Evolutionary conservation across 2,888 invertebrate species (phyloP).

Genomic region (Eupithecia subumbrata): DNA sequence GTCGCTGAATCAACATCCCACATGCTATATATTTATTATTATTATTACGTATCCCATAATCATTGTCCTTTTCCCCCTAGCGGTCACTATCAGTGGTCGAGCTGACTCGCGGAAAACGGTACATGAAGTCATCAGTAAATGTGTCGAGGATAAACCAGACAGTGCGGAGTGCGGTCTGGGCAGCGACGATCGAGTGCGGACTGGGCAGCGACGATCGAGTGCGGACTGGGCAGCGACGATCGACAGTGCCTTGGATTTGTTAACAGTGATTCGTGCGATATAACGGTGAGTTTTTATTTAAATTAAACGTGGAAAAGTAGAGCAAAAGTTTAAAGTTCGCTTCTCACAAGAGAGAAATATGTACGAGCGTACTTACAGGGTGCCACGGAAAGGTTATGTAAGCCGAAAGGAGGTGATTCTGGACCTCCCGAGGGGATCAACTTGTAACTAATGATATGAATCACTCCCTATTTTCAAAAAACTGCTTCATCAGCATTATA

Average conservation of each 20-base stretch:
- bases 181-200: constrained; percentile 12
- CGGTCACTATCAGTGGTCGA: neutral
- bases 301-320: neutral
- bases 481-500: no score
- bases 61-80: neutral
- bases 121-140: constrained; percentile 34
- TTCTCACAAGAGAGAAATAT: no score
- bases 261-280: neutral
- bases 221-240: constrained; percentile 1
- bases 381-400: no score
- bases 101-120: constrained; percentile 29
- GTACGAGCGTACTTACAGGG: no score
- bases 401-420: no score
- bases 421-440: no score
- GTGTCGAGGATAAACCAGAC: constrained; percentile 23
- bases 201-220: constrained; percentile 18
- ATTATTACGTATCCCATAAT: neutral
- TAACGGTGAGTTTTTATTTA: constrained; percentile 15
- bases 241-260: constrained; percentile 24
- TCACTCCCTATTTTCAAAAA: no score
- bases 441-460: no score
- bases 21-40: no score
- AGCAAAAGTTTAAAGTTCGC: no score
- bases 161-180: constrained; percentile 12
- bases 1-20: no score